Evolutionary conservation across 2,888 invertebrate species (phyloP), one percentile per base, ranked within the genome.

Genomic region (Tenthredo notha): DNA sequence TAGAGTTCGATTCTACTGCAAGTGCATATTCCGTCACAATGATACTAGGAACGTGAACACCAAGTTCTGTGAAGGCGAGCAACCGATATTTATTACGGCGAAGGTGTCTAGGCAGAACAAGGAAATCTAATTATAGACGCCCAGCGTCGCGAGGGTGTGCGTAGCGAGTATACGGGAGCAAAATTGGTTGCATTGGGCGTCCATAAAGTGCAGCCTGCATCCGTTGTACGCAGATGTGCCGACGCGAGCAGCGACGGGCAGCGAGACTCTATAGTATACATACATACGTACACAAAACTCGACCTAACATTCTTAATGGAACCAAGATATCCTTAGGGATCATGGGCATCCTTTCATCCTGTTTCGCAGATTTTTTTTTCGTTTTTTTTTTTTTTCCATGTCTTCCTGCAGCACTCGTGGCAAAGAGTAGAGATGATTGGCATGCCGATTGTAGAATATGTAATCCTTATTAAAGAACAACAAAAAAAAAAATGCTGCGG

Each of bases 161-260:
- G 82, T 75, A 83, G 83, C 37, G 67, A 84, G 86, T 84, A 83
- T 61, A 72, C 72, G 84, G 75, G 82, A 85, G 85, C 70, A 90
- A 90, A 91, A 91, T 91, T 88, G 89, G 90, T 90, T 91, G 91
- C 91, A 92, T 91, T 90, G 91, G 91, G 88, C 91, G 91, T 89
- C 89, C 92, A 90, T 92, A 92, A 92, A 92, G 91, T 91, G 92
- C 92, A 92, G 92, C 88, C 92, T 92, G 92, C 92, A 92, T 92
- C 92, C 92, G 92, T 89, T 91, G 88, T 87, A 88, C 91, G 92
- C 92, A 92, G 92, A 92, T 92, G 92, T 91, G 90, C 90, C 87
- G 88, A 88, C 86, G 87, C 87, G 77, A 77, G 61, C 77, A 54
- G 80, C 61, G 40, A 21, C 80, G 77, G 54, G 50, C 77, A 61